Evolutionary conservation across 2,888 invertebrate species (phyloP), one percentile per base, ranked within the genome.

Genomic region (Acanthococcus lagerstroemiae): DNA sequence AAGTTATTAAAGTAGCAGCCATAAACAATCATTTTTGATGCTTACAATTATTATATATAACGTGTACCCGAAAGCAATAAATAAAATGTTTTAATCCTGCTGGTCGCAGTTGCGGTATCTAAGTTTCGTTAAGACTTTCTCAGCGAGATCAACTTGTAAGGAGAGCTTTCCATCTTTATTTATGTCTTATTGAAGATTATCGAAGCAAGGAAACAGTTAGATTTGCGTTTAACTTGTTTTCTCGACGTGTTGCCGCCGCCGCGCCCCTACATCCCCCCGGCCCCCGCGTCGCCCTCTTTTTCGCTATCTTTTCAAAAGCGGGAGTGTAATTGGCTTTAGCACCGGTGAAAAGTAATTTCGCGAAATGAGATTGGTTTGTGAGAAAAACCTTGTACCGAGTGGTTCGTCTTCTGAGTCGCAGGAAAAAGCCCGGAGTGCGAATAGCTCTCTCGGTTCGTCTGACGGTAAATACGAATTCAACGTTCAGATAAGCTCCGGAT

Each of bases 151-250:
- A 63, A 63, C 63, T 63, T 63, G 63, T 63, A 63, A 63, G 63
- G 50, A 63, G 63, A 63, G 63, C 63, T 63, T 63, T 63, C 63
- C 69, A 66, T 67, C 70, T 69, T 69, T 72, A 72, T 73, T 73
- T 72, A 73, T 73, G 73, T 72, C 71, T 70, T 72, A 71, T 70
- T 71, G 71, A 69, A 71, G 73, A 73, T 73, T 73, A 73, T 73
- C 73, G 72, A 68, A 68, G 66, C 60, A 44, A 27, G 24, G 37
- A 52, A 63, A 54, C 25, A 30, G 50, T 63, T 63, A 37, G 37
- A 37, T 37, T 37, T 37, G 37, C 37, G 37, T 37, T 37, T 37
- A 37, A 37, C 37, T 37, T 3, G n/a, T n/a, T 37, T n/a, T 37
- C 37, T 37, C 37, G 37, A 37, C n/a, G 37, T 15, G n/a, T 37